phyloP scores from a whole-genome alignment of 2,797 vertebrate species.

The Scolopax bukidnonensis region DNA sequence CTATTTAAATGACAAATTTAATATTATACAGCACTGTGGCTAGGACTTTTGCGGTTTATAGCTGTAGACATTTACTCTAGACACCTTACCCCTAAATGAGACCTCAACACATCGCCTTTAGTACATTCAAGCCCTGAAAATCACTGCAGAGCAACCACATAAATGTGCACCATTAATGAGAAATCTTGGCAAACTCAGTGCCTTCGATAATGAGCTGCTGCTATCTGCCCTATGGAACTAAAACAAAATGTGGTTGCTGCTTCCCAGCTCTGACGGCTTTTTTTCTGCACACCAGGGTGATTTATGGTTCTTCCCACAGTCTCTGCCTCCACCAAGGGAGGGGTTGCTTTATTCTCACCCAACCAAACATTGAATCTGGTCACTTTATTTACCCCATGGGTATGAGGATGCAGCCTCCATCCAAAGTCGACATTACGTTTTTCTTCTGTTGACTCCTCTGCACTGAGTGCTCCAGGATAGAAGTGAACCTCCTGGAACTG shows the following conservation, averaged over 20 bases:
- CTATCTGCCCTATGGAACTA: background rate
- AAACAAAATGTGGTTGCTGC: background rate
- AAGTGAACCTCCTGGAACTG: background rate
- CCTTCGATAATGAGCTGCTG: background rate
- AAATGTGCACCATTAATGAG: background rate
- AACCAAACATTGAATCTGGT: background rate
- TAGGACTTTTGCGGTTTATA: background rate
- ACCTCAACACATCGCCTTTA: background rate
- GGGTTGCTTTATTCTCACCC: background rate
- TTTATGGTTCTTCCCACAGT: background rate
- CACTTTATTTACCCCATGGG: background rate
- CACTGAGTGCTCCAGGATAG: accelerated
- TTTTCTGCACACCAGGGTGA: background rate
- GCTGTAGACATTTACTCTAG: background rate
- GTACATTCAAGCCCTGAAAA: background rate
- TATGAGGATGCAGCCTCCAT: background rate
- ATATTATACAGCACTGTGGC: background rate
- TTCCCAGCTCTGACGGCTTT: background rate
- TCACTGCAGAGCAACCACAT: background rate
- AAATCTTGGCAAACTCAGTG: background rate
- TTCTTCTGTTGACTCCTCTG: background rate
- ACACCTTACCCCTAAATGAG: background rate
- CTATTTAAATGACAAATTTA: background rate
- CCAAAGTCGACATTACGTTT: accelerated
- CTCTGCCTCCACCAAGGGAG: background rate